Evolutionary conservation across 2,797 vertebrate species (phyloP), one percentile per base, ranked within the genome.

Genomic region (Philypnodon macrostomus): DNA sequence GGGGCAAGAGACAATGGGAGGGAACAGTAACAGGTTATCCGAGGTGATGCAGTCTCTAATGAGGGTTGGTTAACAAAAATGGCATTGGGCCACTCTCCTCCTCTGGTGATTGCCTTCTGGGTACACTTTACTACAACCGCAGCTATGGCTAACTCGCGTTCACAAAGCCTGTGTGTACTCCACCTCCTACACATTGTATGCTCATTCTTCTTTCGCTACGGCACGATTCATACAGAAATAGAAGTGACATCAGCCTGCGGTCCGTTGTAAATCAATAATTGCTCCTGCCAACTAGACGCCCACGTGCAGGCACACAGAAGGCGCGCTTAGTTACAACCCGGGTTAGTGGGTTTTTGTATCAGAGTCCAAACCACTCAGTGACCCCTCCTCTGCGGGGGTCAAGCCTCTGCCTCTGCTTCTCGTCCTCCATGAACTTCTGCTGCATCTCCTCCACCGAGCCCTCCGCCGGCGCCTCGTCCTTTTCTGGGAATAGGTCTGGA

Each of bases 301-400:
- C 59, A 35, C 16, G 8, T 33, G 7, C 41, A 7, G 27, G 17
- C 41, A 30, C 14, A 27, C 36, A 41, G 30, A 27, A 47, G 11
- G 47, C 47, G 19, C 26, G 9, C 34, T 47, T 30, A 60, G 51
- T 51, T 67, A 14, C 65, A n/a, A n/a, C 47, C 30, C 35, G 15
- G 26, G 64, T 70, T 55, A 39, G 57, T 17, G 59, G 63, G 56
- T 40, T n/a, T n/a, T 40, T 38, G 45, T 41, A 72, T 86, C 81
- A 98, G 61, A 95, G 88, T 86, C 94, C 87, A 59, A 98, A 98
- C 96, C 96, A 98, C 41, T 87, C 84, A 0, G 93, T 92, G 70
- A 97, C 83, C 38, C 93, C 95, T 29, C 93, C 93, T 59, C 91
- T 90, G 63, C 90, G 89, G 29, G 90, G 93, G 84, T 97, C 93